Conservation (phyloP, 2,113 vertebrate species). For the Labeo rohita region DNA sequence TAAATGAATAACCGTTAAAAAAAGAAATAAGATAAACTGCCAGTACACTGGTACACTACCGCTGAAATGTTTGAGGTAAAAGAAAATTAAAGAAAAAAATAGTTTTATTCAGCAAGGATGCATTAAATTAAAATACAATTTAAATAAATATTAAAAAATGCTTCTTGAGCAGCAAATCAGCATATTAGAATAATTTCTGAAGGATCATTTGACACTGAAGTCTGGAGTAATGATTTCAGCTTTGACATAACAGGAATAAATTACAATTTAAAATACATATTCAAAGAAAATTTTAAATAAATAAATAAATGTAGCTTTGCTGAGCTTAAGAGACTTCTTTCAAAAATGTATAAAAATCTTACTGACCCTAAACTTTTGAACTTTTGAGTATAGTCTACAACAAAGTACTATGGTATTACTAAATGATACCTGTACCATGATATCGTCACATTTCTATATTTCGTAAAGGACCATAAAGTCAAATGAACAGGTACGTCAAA, state of each 20-base stretch:
- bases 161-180: not conserved
- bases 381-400: too few species aligned
- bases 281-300: too few species aligned
- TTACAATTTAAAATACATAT: too few species aligned
- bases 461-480: not conserved
- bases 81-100: not conserved
- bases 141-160: not conserved
- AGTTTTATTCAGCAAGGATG: not conserved
- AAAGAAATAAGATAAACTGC: not conserved
- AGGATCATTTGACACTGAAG: not conserved
- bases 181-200: not conserved
- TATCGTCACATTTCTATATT: not conserved
- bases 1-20: not conserved
- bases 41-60: not conserved
- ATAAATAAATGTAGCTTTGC: too few species aligned
- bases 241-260: too few species aligned
- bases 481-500: not conserved
- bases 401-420: not conserved
- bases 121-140: not conserved
- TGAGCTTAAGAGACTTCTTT: too few species aligned
- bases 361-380: too few species aligned
- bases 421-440: not conserved
- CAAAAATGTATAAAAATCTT: too few species aligned
- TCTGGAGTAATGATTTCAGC: not conserved
- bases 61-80: not conserved